phyloP scores from a whole-genome alignment of 2,888 invertebrate species.

The Crocallis elinguaria region DNA sequence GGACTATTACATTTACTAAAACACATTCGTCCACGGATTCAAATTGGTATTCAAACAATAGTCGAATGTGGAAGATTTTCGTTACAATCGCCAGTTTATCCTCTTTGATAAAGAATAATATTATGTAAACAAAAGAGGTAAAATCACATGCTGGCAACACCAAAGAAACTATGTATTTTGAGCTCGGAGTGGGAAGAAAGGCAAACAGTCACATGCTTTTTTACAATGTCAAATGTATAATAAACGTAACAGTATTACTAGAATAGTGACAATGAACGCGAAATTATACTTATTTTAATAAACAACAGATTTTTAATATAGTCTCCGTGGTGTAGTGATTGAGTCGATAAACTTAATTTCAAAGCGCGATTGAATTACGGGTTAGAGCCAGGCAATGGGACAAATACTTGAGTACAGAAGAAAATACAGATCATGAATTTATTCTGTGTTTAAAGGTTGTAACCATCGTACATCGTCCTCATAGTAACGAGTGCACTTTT shows the following conservation, averaged over 20 bases:
- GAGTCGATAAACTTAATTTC: too few relatives aligned
- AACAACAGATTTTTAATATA: too few relatives aligned
- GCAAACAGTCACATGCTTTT: conserved; percentile 4
- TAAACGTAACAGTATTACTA: neutral
- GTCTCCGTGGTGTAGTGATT: too few relatives aligned
- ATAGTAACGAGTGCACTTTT: too few relatives aligned
- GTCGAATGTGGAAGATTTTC: neutral
- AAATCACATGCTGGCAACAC: conserved; percentile 17
- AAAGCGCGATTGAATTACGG: too few relatives aligned
- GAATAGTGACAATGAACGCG: neutral
- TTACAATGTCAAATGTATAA: neutral
- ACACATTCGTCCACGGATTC: neutral
- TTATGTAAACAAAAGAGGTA: conserved; percentile 13
- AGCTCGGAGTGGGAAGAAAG: neutral
- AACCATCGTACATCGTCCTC: too few relatives aligned
- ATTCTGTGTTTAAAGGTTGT: too few relatives aligned
- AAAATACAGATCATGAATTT: too few relatives aligned
- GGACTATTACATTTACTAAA: too few relatives aligned
- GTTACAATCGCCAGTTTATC: conserved; percentile 1
- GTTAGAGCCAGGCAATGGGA: too few relatives aligned
- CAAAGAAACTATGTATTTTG: conserved; percentile 4
- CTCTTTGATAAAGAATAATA: conserved; percentile 4
- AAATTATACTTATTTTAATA: neutral
- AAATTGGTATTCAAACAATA: neutral
- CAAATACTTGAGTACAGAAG: too few relatives aligned